Conservation (phyloP, 2,888 invertebrate species). For the Drosophila hawaiiensis region DNA sequence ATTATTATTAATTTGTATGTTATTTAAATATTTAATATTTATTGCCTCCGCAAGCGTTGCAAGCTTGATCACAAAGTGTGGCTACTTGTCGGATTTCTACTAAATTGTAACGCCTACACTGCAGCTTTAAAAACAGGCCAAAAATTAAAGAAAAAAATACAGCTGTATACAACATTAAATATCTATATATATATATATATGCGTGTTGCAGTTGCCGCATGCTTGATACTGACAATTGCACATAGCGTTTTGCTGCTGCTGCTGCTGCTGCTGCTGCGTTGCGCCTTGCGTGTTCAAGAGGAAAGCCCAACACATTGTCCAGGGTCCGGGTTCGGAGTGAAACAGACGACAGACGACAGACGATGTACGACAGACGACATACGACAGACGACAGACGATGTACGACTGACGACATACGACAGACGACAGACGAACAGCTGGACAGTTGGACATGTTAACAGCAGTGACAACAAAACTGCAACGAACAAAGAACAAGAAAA, state of each 20-base stretch:
- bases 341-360: constrained; percentile 16
- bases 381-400: constrained; percentile 10
- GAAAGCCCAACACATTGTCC: constrained; percentile 67
- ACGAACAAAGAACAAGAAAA: constrained; percentile 1
- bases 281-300: constrained; percentile 73
- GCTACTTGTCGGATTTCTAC: neutral
- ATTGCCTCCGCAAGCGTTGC: neutral
- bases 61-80: neutral
- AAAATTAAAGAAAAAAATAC: constrained; percentile 31
- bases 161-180: neutral
- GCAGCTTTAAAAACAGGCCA: constrained; percentile 26
- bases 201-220: constrained; percentile 47
- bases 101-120: constrained; percentile 54
- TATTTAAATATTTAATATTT: neutral
- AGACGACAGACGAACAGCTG: constrained; percentile 12
- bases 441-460: constrained; percentile 73
- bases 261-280: constrained; percentile 9
- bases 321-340: constrained; percentile 46
- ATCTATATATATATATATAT: constrained; percentile 10
- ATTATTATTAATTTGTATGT: neutral
- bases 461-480: constrained; percentile 53
- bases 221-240: constrained; percentile 74
- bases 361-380: neutral
- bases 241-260: constrained; percentile 32
- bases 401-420: constrained; percentile 1